A percentile compares a stretch with the other conserved stretches of the same genome.
Evolutionary conservation across 2,113 vertebrate genomes (phyloP).

Genomic region (Pollimyrus isidori): DNA sequence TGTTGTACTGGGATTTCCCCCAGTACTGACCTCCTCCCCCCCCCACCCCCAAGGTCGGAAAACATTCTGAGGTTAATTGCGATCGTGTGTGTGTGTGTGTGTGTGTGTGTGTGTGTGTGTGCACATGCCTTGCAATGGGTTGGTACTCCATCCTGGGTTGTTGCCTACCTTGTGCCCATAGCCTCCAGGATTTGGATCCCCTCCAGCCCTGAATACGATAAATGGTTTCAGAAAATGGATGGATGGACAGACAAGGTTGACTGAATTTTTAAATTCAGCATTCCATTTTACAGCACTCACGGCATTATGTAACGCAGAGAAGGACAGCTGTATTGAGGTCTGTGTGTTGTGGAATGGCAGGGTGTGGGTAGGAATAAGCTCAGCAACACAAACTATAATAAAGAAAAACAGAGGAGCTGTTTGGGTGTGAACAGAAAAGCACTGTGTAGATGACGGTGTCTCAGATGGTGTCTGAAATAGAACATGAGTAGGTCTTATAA

Average conservation of each 20-base stretch:
- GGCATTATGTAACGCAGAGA: not conserved
- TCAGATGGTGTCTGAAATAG: not conserved
- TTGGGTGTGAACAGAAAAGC: not conserved
- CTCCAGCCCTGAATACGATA: not conserved
- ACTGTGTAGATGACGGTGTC: not conserved
- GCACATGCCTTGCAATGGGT: not conserved
- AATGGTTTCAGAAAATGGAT: not conserved
- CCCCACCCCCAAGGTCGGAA: not conserved
- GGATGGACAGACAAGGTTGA: not conserved
- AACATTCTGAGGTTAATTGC: not conserved
- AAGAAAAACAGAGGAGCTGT: not conserved
- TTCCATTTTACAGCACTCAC: not conserved
- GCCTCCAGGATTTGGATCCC: not conserved
- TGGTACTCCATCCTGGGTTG: not conserved
- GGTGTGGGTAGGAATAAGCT: not conserved
- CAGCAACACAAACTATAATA: not conserved
- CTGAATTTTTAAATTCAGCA: not conserved
- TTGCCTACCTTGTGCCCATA: not conserved
- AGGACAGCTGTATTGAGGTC: not conserved
- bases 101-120: not conserved
- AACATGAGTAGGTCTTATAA: not conserved
- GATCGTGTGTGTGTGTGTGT: not conserved
- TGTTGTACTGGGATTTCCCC: not conserved
- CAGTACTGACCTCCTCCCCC: too few relatives aligned
- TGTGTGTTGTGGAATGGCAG: not conserved